Percentiles rank a stretch among this genome's conserved stretches.
Evolutionary conservation across 1,140 invertebrate species (phyloP).

Genomic region (Brachionus plicatilis): DNA sequence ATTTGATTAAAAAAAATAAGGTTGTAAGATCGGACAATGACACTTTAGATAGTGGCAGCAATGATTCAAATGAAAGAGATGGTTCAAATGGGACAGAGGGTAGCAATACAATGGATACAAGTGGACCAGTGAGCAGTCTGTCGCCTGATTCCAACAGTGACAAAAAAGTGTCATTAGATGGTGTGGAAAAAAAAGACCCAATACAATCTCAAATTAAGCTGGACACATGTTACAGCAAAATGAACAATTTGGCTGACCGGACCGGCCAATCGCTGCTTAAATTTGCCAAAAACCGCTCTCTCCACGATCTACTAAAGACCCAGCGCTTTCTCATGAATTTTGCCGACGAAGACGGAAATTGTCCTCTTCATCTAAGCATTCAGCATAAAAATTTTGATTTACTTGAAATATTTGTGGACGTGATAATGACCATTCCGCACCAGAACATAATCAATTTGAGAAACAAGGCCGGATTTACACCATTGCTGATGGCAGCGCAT

Average conservation of each 20-base stretch:
- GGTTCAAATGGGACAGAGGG: not conserved
- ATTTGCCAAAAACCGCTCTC: not conserved
- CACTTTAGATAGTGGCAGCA: not conserved
- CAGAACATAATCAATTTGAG: constrained; percentile 8
- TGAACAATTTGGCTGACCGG: constrained; percentile 3
- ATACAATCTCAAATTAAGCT: not conserved
- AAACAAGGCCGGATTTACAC: not conserved
- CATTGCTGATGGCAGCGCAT: not conserved
- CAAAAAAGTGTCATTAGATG: not conserved
- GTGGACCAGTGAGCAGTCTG: no score
- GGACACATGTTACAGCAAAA: not conserved
- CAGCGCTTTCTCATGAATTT: not conserved
- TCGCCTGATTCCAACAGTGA: not conserved
- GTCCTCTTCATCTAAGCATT: not conserved
- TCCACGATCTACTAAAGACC: not conserved
- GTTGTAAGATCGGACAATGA: not conserved
- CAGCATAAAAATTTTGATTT: not conserved
- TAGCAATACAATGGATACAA: not conserved
- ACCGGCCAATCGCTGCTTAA: not conserved
- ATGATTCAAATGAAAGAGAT: not conserved
- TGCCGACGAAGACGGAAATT: not conserved
- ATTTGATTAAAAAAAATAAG: not conserved
- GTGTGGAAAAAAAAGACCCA: not conserved
- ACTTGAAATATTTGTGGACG: not conserved
- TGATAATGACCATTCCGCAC: not conserved